Percentiles rank a stretch among this genome's conserved stretches.
phyloP scores from a whole-genome alignment of 2,113 vertebrate genomes.

The Heterocephalus glaber region DNA sequence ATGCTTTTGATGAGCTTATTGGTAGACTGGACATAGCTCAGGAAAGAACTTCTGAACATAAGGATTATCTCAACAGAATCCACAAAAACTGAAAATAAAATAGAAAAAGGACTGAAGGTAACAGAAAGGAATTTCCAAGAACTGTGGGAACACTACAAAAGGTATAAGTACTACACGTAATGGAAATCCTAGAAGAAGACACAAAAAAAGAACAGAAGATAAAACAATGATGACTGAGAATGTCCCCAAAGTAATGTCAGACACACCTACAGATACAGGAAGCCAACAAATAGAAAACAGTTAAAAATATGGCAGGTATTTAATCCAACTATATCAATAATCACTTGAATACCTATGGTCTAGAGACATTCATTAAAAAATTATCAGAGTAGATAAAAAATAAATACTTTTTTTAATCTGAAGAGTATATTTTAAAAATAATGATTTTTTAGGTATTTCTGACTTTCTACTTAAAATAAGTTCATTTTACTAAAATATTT shows the following conservation, averaged over 20 bases:
- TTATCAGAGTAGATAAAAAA: not conserved
- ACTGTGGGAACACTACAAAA: not conserved
- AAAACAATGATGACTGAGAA: not conserved
- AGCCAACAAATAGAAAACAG: not conserved
- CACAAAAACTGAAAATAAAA: not conserved
- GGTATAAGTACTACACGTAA: not conserved
- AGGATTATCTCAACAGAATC: not conserved
- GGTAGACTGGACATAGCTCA: not conserved
- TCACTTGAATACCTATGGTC: not conserved
- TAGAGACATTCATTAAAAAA: not conserved
- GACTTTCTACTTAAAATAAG: not conserved
- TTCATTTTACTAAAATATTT: not conserved
- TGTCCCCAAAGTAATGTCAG: not conserved
- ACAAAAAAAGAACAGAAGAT: not conserved
- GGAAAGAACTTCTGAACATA: not conserved
- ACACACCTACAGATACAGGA: not conserved
- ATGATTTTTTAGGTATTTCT: not conserved
- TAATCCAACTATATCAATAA: not conserved
- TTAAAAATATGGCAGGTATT: not conserved
- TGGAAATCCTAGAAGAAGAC: not conserved
- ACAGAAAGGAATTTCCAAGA: not conserved
- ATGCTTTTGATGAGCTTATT: not conserved
- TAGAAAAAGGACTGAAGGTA: not conserved
- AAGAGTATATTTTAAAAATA: not conserved
- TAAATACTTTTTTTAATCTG: not conserved